Evolutionary conservation across 2,113 vertebrate species (phyloP).

Genomic region (Irena cyanogastra): DNA sequence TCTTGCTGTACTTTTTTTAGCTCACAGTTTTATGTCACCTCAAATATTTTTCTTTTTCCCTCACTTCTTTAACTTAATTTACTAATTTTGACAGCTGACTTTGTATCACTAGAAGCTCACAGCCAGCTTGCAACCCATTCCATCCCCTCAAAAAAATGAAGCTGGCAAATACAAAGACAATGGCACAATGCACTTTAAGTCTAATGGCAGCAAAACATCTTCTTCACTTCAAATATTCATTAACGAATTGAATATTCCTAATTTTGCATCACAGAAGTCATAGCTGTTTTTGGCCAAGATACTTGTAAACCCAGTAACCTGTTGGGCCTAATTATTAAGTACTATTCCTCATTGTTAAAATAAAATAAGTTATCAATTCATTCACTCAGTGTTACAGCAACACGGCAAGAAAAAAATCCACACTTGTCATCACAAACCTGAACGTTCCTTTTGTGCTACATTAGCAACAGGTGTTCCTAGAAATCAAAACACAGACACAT

Average conservation of each 20-base stretch:
- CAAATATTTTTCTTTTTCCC: background rate
- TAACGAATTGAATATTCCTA: background rate
- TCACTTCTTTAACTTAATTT: background rate
- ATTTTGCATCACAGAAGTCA: background rate
- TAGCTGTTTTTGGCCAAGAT: background rate
- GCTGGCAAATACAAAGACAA: background rate
- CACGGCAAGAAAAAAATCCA: background rate
- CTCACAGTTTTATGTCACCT: background rate
- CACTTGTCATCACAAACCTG: conserved; percentile 76
- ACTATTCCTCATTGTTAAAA: background rate
- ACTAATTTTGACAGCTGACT: background rate
- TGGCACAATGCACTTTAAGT: background rate
- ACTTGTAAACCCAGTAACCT: background rate
- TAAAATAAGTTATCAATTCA: background rate
- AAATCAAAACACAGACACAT: conserved; percentile 57
- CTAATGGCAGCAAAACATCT: background rate
- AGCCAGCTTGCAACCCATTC: background rate
- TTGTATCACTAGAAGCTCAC: background rate
- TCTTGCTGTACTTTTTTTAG: background rate
- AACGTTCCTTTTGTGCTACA: conserved; percentile 56
- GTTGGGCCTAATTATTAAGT: background rate
- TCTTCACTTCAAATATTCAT: background rate
- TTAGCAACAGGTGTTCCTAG: conserved; percentile 27
- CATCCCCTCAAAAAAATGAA: background rate
- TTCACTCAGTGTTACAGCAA: background rate